A percentile compares a stretch with the other conserved stretches of the same genome.
phyloP scores from a whole-genome alignment of 1,140 invertebrate species.

The Drosophila murphyi region DNA sequence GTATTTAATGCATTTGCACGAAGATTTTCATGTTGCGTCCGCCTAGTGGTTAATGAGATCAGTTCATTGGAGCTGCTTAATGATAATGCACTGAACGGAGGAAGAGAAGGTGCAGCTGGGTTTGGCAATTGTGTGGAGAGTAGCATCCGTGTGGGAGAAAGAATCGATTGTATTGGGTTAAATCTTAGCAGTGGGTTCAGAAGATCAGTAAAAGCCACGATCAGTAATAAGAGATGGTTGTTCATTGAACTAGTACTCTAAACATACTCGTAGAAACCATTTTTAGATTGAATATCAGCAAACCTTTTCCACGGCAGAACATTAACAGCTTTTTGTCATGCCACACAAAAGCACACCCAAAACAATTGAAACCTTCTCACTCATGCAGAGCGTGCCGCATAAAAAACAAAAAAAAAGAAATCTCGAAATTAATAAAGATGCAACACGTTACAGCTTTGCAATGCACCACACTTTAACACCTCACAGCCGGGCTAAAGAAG shows the following conservation, averaged over 20 bases:
- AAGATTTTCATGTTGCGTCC: constrained; percentile 14
- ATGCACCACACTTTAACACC: constrained; percentile 56
- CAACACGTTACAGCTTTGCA: constrained; percentile 42
- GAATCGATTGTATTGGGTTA: constrained; percentile 10
- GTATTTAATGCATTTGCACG: background rate
- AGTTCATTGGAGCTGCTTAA: constrained; percentile 23
- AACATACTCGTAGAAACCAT: no score
- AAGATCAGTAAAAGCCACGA: constrained; percentile 4
- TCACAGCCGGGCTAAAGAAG: constrained; percentile 2
- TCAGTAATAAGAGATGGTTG: background rate
- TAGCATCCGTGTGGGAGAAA: background rate
- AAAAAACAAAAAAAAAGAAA: constrained; percentile 6
- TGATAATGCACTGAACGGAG: constrained; percentile 48
- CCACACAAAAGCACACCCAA: constrained; percentile 5
- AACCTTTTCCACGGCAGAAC: background rate
- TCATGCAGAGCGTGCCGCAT: constrained; percentile 4
- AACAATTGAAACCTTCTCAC: constrained; percentile 3
- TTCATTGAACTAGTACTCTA: no score
- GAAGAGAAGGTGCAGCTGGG: background rate
- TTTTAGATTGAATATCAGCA: background rate
- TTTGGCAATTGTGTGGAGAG: background rate
- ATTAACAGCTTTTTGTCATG: constrained; percentile 7
- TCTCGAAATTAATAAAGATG: constrained; percentile 50
- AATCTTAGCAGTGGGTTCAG: background rate
- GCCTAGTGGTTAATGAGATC: constrained; percentile 48